Conservation (phyloP, 2,888 invertebrate species). For the Nemotelus pantherinus region DNA sequence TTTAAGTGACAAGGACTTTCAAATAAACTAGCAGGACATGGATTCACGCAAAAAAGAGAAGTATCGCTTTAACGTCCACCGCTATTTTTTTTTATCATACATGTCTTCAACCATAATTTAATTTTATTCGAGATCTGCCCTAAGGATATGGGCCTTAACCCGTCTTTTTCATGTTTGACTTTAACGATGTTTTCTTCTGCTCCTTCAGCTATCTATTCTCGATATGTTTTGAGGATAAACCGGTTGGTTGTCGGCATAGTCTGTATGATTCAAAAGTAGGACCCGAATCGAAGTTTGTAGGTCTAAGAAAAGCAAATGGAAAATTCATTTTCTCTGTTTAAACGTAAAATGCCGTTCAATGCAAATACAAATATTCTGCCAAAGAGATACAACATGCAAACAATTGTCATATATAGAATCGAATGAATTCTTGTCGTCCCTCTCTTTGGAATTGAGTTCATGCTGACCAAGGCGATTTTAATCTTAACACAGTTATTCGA, state of each 20-base stretch:
- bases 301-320: constrained; percentile 10
- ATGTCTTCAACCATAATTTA: constrained; percentile 10
- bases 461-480: constrained; percentile 41
- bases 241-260: no score
- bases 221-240: no score
- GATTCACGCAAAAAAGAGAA: not conserved
- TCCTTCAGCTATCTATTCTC: no score
- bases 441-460: constrained; percentile 18
- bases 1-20: not conserved
- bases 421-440: no score
- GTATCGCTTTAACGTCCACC: not conserved
- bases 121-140: constrained; percentile 11
- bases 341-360: not conserved
- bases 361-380: not conserved
- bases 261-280: no score
- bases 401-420: not conserved
- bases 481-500: not conserved
- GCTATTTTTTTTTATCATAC: not conserved
- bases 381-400: not conserved
- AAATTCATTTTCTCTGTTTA: constrained; percentile 39
- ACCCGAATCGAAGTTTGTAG: not conserved
- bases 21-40: not conserved
- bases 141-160: constrained; percentile 7
- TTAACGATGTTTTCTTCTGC: not conserved
- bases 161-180: constrained; percentile 19